Percentiles rank a stretch among this genome's conserved stretches.
Conservation (phyloP, 2,113 vertebrate species). For the Poecile atricapillus region DNA sequence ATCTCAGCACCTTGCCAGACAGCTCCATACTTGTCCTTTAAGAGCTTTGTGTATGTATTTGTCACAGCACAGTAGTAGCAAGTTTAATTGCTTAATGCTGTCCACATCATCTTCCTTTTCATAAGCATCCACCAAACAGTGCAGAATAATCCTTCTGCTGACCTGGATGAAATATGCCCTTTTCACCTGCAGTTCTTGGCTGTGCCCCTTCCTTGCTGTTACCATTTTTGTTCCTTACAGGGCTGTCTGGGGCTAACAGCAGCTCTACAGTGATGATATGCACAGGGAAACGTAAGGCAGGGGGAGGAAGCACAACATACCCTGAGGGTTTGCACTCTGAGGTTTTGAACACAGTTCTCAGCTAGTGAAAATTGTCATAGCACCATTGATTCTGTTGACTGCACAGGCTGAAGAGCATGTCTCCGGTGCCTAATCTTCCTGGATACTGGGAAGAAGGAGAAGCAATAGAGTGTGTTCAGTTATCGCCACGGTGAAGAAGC, state of each 20-base stretch:
- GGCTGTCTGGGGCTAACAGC: neutral
- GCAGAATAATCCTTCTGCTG: neutral
- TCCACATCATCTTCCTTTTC: accelerated
- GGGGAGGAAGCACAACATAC: neutral
- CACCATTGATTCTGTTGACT: neutral
- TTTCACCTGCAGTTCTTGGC: neutral
- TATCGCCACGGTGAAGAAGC: neutral
- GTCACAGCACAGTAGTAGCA: neutral
- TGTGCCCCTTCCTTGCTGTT: neutral
- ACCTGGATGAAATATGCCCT: neutral
- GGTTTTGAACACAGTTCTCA: neutral
- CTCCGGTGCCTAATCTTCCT: neutral
- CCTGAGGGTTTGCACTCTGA: neutral
- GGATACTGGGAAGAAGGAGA: neutral
- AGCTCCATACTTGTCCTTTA: neutral
- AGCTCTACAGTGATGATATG: neutral
- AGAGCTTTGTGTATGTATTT: neutral
- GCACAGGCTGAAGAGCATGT: neutral
- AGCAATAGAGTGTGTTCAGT: neutral
- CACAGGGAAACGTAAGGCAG: neutral
- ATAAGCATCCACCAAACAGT: neutral
- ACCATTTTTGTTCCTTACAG: neutral
- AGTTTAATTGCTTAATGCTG: neutral
- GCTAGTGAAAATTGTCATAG: neutral
- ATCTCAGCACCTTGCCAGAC: neutral